Conservation (phyloP, 2,888 invertebrate genomes). For the Mongoloraphidia duomilia region DNA sequence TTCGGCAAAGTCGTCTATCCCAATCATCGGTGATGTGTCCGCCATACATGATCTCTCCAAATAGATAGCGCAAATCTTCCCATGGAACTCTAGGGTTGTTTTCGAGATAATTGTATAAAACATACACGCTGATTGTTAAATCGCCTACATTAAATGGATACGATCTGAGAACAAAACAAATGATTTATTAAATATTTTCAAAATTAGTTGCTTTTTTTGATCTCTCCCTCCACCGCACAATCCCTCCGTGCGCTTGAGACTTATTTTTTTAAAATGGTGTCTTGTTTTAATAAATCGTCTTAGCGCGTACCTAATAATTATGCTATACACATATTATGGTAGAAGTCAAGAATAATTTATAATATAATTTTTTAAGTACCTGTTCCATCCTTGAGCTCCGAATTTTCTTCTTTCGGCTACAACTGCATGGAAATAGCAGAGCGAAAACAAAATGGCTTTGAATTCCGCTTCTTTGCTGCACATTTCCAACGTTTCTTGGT, state of each 20-base stretch:
- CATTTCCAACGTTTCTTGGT: conserved; percentile 82
- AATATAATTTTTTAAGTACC: conserved; percentile 23
- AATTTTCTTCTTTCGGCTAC: conserved; percentile 86
- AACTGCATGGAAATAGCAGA: conserved; percentile 92
- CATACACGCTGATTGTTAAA: conserved; percentile 82
- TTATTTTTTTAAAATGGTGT: too few relatives aligned
- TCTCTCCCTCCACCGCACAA: too few relatives aligned
- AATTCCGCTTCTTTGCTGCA: conserved; percentile 88
- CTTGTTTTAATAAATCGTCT: too few relatives aligned
- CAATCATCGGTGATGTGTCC: conserved; percentile 96
- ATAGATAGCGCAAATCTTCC: conserved; percentile 87
- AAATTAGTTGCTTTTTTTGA: too few relatives aligned
- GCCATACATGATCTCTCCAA: conserved; percentile 96
- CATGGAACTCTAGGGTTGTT: conserved; percentile 78
- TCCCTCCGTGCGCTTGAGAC: too few relatives aligned
- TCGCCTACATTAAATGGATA: conserved; percentile 77
- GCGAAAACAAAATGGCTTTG: conserved; percentile 73
- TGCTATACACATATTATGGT: too few relatives aligned
- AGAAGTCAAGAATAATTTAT: conserved; percentile 15
- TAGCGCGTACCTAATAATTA: too few relatives aligned
- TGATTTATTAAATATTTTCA: too few relatives aligned
- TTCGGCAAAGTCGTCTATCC: conserved; percentile 78
- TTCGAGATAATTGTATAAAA: conserved; percentile 81
- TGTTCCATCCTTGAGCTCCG: conserved; percentile 89
- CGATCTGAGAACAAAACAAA: conserved; percentile 26